Percentiles rank a stretch among this genome's conserved stretches.
phyloP scores from a whole-genome alignment of 2,113 vertebrate genomes.

The Tenebrosternarchus preto region DNA sequence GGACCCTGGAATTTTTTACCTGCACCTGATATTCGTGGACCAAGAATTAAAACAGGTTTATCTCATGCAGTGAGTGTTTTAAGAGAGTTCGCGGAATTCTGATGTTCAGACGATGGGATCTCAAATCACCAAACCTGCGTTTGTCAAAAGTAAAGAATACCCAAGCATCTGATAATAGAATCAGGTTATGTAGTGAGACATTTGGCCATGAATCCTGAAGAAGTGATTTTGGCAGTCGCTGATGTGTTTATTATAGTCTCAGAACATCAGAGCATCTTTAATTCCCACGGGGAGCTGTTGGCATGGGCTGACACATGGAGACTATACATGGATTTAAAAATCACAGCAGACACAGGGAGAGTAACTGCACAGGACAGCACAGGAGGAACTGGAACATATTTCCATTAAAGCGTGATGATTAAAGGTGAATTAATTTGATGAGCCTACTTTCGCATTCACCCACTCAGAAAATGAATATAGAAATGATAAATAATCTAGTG shows the following conservation, averaged over 20 bases:
- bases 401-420: not conserved
- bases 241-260: not conserved
- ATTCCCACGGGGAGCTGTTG: not conserved
- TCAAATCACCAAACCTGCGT: not conserved
- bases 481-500: too few relatives aligned
- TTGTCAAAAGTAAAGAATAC: not conserved
- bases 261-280: not conserved
- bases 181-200: not conserved
- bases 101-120: not conserved
- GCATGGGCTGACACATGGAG: not conserved
- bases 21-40: not conserved
- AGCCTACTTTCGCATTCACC: too few relatives aligned
- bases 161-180: not conserved
- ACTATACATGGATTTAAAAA: too few relatives aligned
- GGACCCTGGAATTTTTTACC: not conserved
- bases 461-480: too few relatives aligned
- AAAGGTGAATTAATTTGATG: too few relatives aligned
- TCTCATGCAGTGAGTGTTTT: not conserved
- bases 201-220: not conserved
- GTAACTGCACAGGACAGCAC: not conserved
- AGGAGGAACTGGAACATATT: not conserved
- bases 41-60: conserved; percentile 6
- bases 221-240: not conserved
- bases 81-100: not conserved
- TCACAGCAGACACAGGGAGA: not conserved